Evolutionary conservation across 1,140 invertebrate species (phyloP).

Genomic region (Sarcophaga bullata): DNA sequence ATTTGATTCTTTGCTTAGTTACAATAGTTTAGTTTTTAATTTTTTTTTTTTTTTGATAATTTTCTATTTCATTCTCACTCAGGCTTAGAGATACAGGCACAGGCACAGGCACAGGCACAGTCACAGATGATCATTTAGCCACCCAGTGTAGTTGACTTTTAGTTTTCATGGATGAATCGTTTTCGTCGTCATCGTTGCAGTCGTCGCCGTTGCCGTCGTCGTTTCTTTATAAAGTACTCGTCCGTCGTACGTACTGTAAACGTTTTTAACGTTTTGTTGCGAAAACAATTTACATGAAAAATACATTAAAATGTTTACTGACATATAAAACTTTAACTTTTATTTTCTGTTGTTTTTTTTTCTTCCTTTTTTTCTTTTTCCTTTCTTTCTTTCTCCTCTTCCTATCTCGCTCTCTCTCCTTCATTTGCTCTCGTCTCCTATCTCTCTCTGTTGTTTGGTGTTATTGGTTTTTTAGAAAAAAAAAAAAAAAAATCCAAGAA

Average conservation of each 20-base stretch:
- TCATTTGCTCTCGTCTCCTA: too few relatives aligned
- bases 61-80: too few relatives aligned
- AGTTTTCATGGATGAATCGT: conserved; percentile 38
- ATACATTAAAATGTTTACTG: conserved; percentile 41
- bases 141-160: conserved; percentile 34
- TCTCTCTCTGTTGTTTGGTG: neutral
- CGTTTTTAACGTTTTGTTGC: conserved; percentile 34
- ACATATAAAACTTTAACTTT: conserved; percentile 38
- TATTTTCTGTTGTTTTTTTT: neutral
- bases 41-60: too few relatives aligned
- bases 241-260: conserved; percentile 11
- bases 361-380: neutral
- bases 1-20: too few relatives aligned
- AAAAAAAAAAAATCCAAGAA: neutral
- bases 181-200: neutral
- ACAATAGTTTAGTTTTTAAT: too few relatives aligned
- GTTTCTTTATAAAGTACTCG: conserved; percentile 2
- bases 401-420: too few relatives aligned
- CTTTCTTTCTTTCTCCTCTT: neutral
- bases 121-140: too few relatives aligned
- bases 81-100: too few relatives aligned
- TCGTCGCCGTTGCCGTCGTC: conserved; percentile 3
- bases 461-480: neutral
- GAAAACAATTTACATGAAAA: conserved; percentile 41
- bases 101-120: too few relatives aligned